Evolutionary conservation across 2,888 invertebrate genomes (phyloP).

Genomic region (Drosophila pegasa): DNA sequence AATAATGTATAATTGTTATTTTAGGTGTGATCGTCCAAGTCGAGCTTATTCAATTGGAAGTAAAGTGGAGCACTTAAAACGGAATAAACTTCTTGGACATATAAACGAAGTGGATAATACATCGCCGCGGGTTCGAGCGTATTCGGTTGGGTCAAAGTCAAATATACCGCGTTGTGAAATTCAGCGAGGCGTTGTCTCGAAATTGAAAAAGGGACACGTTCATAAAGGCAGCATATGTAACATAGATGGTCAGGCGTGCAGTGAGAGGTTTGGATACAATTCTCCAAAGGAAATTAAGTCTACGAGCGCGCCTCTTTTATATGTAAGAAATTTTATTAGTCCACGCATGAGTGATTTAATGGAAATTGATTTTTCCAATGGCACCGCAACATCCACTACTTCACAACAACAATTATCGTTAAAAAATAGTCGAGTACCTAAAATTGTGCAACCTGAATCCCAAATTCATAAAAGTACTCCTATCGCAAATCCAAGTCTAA

Average conservation of each 20-base stretch:
- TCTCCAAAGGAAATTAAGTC: slow-evolving; percentile 86
- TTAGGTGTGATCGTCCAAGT: slow-evolving; percentile 86
- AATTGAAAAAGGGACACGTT: slow-evolving; percentile 51
- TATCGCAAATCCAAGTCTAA: slow-evolving; percentile 28
- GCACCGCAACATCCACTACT: slow-evolving; percentile 28
- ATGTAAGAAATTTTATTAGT: slow-evolving; percentile 85
- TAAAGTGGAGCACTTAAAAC: slow-evolving; percentile 88
- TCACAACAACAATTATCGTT: slow-evolving; percentile 53
- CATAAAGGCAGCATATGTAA: slow-evolving; percentile 71
- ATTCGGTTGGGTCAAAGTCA: slow-evolving; percentile 90
- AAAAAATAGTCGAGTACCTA: slow-evolving; percentile 37
- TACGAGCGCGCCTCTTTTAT: slow-evolving; percentile 89
- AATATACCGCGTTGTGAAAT: slow-evolving; percentile 85
- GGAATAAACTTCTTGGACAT: slow-evolving; percentile 85
- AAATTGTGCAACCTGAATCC: slow-evolving; percentile 27
- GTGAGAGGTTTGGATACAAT: slow-evolving; percentile 38
- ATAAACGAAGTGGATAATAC: slow-evolving; percentile 85
- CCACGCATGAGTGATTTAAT: slow-evolving; percentile 91
- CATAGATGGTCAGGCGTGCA: slow-evolving; percentile 55
- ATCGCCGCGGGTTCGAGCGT: slow-evolving; percentile 88
- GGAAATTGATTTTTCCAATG: slow-evolving; percentile 90
- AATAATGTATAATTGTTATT: slow-evolving; percentile 43
- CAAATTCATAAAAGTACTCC: slow-evolving; percentile 23
- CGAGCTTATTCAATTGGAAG: slow-evolving; percentile 95
- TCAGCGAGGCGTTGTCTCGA: slow-evolving; percentile 78